A percentile compares a stretch with the other conserved stretches of the same genome.
Evolutionary conservation across 2,888 invertebrate species (phyloP).

Genomic region (Nemotelus nigrinus): DNA sequence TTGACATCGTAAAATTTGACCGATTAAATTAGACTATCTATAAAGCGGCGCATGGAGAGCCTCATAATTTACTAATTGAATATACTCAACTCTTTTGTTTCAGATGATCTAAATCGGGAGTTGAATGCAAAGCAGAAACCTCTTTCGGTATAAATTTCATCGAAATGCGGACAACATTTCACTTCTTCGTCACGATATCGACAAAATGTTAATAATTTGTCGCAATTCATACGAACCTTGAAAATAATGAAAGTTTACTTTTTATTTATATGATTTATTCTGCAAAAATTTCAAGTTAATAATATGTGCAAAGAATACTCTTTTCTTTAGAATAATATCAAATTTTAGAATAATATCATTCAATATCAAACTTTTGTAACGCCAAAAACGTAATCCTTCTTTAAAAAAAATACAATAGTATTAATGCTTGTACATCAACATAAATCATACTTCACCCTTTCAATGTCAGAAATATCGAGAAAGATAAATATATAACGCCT

Average conservation of each 20-base stretch:
- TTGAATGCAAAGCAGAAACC: constrained; percentile 82
- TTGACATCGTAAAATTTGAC: too few species aligned
- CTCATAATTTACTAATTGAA: not conserved
- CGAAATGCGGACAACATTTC: constrained; percentile 73
- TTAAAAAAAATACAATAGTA: too few species aligned
- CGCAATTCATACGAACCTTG: constrained; percentile 69
- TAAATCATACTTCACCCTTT: too few species aligned
- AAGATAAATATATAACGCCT: too few species aligned
- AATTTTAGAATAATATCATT: too few species aligned
- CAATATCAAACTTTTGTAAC: too few species aligned
- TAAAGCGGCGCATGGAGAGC: too few species aligned
- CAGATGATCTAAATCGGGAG: constrained; percentile 60
- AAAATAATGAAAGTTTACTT: not conserved
- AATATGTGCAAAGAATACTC: not conserved
- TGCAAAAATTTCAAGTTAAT: not conserved
- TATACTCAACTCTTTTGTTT: constrained; percentile 43
- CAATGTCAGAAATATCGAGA: too few species aligned
- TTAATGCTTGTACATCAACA: too few species aligned
- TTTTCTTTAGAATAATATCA: not conserved
- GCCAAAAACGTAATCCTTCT: too few species aligned
- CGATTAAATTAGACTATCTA: too few species aligned
- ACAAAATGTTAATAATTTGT: constrained; percentile 71
- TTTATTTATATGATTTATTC: not conserved
- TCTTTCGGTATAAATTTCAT: constrained; percentile 78
- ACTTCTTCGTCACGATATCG: constrained; percentile 74